Evolutionary conservation across 1,140 invertebrate species (phyloP), one percentile per base, ranked within the genome.

Genomic region (Araneus ventricosus): DNA sequence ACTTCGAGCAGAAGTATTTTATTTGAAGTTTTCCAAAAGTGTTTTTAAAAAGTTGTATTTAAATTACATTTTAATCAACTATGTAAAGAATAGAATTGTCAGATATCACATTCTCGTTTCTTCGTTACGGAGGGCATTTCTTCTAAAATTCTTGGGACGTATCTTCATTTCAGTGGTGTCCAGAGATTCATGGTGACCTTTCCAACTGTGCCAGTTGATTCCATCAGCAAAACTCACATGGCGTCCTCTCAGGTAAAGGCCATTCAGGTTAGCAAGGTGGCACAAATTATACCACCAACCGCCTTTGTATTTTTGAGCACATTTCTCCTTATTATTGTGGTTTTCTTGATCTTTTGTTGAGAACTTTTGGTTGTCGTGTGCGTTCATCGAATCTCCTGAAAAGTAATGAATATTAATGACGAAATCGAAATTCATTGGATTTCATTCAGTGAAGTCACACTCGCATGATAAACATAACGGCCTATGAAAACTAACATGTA

Each of bases 201-300:
- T 82, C 94, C 94, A 94, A 17, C 57, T 80, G 24, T 41, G 27
- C 94, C 94, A 94, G 8, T 84, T 75, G 45, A 94, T 61, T 1
- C 94, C 94, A 86, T 94, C 93, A 22, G 94, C 94, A 30, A 90
- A 94, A 17, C 90, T 85, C 10, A 45, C 88, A 95, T 98, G 97
- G 95, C 98, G 98, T 98, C 98, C 99, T 4, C 98, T 98, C 82
- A 99, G 96, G 95, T 98, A 98, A 89, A 97, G 97, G 1, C 98
- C 98, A 95, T 99, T 99, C 37, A 99, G 96, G 96, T 99, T 99
- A 17, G 97, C 97, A 95, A 98, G 98, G 95, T 99, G 98, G 95
- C 98, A 99, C 95, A 98, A 97, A 87, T 95, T 95, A 93, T 96
- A 96, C 96, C 96, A 96, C 96, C 96, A 96, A 0, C 96, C 96